These are phyloP conservation scores for Paratrypauchen microcephalus DNA, from an alignment of 2,797 vertebrate genomes.

Conservation along the genomic window DNA sequence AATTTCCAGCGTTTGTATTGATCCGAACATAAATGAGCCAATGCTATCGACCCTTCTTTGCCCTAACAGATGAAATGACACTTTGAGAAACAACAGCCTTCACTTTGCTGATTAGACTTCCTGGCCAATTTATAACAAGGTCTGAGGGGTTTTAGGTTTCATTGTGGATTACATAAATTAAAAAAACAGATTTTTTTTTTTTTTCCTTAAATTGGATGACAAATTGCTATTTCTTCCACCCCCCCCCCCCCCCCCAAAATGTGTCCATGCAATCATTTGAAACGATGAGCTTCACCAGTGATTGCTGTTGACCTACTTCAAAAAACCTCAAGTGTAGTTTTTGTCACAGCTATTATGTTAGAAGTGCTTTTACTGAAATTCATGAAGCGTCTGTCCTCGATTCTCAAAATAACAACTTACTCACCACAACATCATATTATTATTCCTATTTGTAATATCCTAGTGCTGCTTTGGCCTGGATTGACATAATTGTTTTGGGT, in stretches of 20 bases:
- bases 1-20: conserved; percentile 40
- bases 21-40: conserved; percentile 41
- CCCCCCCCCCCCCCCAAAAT: conserved; percentile 38
- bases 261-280: conserved; percentile 14
- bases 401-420: conserved; percentile 10
- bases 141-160: conserved; percentile 8
- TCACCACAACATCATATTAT: conserved; percentile 9
- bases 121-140: conserved; percentile 27
- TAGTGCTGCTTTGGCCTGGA: conserved; percentile 13
- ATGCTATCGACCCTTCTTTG: conserved; percentile 38
- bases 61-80: conserved; percentile 56
- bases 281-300: conserved; percentile 22
- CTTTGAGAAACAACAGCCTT: conserved; percentile 44
- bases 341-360: conserved; percentile 10
- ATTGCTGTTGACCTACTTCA: conserved; percentile 48
- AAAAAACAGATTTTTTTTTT: conserved; percentile 23
- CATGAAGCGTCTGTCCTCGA: not conserved
- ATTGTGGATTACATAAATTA: conserved; percentile 19
- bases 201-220: conserved; percentile 31
- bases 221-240: conserved; percentile 20
- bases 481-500: conserved; percentile 15
- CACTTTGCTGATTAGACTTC: conserved; percentile 41
- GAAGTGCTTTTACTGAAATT: not conserved
- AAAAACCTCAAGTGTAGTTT: conserved; percentile 16
- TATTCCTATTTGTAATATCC: conserved; percentile 14